Conservation (phyloP, 2,888 invertebrate species). For the Epistrophe eligans region DNA sequence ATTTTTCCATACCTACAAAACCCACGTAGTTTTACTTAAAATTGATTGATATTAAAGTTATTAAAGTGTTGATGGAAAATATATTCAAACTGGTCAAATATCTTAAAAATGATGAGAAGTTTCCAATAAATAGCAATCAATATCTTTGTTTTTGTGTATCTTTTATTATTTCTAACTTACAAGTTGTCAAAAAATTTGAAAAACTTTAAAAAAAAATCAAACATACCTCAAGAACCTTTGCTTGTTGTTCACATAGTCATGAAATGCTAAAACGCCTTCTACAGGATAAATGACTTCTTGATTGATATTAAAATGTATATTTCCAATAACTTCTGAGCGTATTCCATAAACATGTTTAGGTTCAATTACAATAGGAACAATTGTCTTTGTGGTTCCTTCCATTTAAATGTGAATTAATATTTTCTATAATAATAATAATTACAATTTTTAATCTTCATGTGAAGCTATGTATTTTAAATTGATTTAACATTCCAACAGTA, state of each 20-base stretch:
- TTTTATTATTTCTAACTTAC: no score
- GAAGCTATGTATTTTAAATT: constrained; percentile 5
- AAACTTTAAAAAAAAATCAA: no score
- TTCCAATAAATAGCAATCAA: no score
- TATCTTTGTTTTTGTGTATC: no score
- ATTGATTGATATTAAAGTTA: no score
- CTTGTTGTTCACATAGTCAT: constrained; percentile 89
- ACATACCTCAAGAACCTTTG: constrained; percentile 88
- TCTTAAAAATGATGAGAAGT: no score
- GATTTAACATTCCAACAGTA: constrained; percentile 24
- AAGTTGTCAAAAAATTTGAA: no score
- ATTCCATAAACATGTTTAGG: constrained; percentile 83
- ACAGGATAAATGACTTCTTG: constrained; percentile 92
- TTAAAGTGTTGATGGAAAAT: no score
- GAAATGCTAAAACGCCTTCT: constrained; percentile 90
- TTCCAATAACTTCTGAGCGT: constrained; percentile 85
- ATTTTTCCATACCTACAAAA: no score
- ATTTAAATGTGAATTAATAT: constrained; percentile 33
- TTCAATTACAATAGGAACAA: constrained; percentile 79
- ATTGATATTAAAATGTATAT: constrained; percentile 89
- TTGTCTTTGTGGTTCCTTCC: constrained; percentile 36
- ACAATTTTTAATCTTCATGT: background rate
- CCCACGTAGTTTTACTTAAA: no score
- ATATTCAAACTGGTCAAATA: no score
- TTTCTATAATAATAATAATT: background rate